Evolutionary conservation across 2,113 vertebrate species (phyloP), one percentile per base, ranked within the genome.

Genomic region (Leucosticte australis): DNA sequence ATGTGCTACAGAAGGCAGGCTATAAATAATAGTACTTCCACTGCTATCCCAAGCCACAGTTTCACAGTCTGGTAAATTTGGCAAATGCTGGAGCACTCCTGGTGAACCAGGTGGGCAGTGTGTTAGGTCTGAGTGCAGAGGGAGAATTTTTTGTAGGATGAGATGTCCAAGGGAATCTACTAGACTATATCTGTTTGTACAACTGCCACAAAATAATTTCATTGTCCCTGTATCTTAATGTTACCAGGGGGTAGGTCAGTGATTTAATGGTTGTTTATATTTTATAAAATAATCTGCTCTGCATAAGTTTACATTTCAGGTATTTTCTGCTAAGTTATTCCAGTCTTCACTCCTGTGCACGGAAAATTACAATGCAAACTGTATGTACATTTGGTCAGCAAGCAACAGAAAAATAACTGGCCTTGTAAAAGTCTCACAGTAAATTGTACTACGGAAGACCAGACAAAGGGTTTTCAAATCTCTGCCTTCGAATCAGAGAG

Each of bases 171-270:
- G 3, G 31, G 21, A 63, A 8, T 87, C 15, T 74, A 35, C 20
- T 30, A 39, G 33, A 60, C 42, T 49, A 65, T 16, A 4, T 50
- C 37, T 41, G 15, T 17, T 53, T 73, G 14, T 50, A 44, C 4
- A 63, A 15, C 7, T 26, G 15, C 19, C 59, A 37, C 2, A 33
- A 59, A 63, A 67, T 13, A 31, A 84, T 35, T 21, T 62, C 47
- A 78, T 14, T 68, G n/a, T 24, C 6, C 27, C 24, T 37, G 8
- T 55, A 60, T 14, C 17, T 33, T 44, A 67, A 55, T 1, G 1
- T 60, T 31, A 80, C 24, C 0, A 1, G 7, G 3, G 1, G 2
- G 0, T 42, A 55, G 3, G 22, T 7, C 2, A 4, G 17, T 53
- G 44, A 21, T 47, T 19, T 3, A 0, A 35, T 8, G 0, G 7